Conservation (phyloP, 1,140 invertebrate genomes). For the Pteromalus puparum region DNA sequence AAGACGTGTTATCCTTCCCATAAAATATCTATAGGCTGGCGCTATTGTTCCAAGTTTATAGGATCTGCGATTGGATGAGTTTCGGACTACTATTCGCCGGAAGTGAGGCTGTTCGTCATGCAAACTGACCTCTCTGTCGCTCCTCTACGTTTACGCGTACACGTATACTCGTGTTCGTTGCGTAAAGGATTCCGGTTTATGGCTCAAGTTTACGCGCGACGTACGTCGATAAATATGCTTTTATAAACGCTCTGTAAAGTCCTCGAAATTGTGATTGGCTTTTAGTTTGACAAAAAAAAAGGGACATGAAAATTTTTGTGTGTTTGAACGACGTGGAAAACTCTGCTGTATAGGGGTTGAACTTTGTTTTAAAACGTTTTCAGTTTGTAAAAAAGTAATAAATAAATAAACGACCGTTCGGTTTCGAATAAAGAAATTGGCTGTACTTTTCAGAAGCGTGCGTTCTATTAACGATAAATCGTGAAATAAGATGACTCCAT, state of each 20-base stretch:
- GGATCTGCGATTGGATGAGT: neutral
- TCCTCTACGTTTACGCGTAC: neutral
- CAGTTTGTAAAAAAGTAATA: too few relatives aligned
- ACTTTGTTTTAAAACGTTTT: neutral
- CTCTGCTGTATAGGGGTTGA: too few relatives aligned
- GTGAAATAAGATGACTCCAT: neutral
- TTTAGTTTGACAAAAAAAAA: neutral
- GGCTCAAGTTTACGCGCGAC: neutral
- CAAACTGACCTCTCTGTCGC: neutral
- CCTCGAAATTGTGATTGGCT: too few relatives aligned
- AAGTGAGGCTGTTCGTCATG: neutral
- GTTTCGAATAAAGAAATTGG: too few relatives aligned
- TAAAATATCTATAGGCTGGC: neutral
- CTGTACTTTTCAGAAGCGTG: too few relatives aligned
- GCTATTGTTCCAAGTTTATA: neutral
- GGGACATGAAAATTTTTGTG: neutral
- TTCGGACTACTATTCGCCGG: neutral
- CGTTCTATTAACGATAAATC: too few relatives aligned
- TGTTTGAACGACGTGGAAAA: too few relatives aligned
- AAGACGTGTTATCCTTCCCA: neutral
- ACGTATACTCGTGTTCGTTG: neutral
- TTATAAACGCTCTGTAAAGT: neutral
- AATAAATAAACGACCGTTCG: too few relatives aligned
- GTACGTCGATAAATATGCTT: neutral
- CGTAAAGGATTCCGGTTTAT: neutral